phyloP scores from a whole-genome alignment of 2,888 invertebrate genomes.

The Ophion ellenae region DNA sequence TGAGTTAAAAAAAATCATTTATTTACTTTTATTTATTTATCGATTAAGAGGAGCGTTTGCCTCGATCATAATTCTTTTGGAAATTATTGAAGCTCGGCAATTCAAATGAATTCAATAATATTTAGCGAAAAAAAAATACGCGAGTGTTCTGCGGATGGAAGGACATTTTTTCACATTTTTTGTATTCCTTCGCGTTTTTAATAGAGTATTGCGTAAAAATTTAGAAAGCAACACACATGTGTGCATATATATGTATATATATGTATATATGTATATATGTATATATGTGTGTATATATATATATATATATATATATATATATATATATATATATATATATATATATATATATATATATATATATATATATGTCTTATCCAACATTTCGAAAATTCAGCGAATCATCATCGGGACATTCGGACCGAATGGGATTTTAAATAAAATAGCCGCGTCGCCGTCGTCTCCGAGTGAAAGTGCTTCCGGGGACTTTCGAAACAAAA shows the following conservation, averaged over 20 bases:
- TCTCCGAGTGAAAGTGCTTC: conserved; percentile 64
- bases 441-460: conserved; percentile 29
- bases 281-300: neutral
- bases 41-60: no score
- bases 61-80: no score
- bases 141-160: neutral
- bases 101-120: no score
- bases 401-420: conserved; percentile 37
- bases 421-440: conserved; percentile 30
- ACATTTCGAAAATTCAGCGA: conserved; percentile 49
- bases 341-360: neutral
- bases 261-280: neutral
- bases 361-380: conserved; percentile 33
- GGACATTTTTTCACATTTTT: neutral
- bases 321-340: conserved; percentile 11
- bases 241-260: neutral
- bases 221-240: conserved; percentile 5
- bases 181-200: neutral
- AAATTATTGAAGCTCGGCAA: no score
- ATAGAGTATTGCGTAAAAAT: conserved; percentile 23
- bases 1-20: neutral
- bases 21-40: no score
- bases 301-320: neutral
- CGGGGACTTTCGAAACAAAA: conserved; percentile 63
- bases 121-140: no score